Percentiles rank a stretch among this genome's conserved stretches.
These are phyloP conservation scores for Drosophila quadrilineata DNA, from an alignment of 1,140 invertebrate genomes.

Conservation along the genomic window DNA sequence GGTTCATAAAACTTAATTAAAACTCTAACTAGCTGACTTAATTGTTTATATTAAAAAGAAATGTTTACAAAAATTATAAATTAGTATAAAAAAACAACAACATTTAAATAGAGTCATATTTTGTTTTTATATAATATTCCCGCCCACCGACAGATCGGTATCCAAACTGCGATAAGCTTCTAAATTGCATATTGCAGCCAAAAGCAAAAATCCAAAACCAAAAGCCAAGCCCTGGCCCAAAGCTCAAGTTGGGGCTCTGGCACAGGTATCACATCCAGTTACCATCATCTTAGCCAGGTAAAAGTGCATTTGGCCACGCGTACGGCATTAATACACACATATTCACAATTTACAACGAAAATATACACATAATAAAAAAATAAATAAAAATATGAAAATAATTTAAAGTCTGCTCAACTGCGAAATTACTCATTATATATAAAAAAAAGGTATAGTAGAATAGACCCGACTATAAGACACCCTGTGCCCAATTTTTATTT, in stretches of 20 bases:
- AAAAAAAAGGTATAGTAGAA: too few relatives aligned
- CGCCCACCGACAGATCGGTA: slow-evolving; percentile 67
- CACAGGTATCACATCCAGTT: slow-evolving; percentile 31
- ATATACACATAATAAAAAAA: slow-evolving; percentile 2
- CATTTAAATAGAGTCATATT: slow-evolving; percentile 77
- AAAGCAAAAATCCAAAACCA: slow-evolving; percentile 56
- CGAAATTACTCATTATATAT: too few relatives aligned
- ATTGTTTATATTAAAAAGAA: too few relatives aligned
- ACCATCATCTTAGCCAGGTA: slow-evolving; percentile 38
- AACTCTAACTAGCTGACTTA: too few relatives aligned
- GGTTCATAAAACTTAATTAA: too few relatives aligned
- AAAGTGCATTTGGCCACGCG: slow-evolving; percentile 62
- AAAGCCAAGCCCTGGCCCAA: slow-evolving; percentile 50
- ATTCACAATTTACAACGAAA: slow-evolving; percentile 17
- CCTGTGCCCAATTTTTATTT: too few relatives aligned
- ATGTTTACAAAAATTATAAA: background rate
- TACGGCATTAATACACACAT: slow-evolving; percentile 43
- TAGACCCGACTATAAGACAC: too few relatives aligned
- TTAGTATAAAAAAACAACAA: slow-evolving; percentile 12
- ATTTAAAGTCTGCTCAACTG: too few relatives aligned
- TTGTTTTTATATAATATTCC: slow-evolving; percentile 71
- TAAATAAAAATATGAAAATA: too few relatives aligned
- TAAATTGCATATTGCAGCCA: slow-evolving; percentile 73
- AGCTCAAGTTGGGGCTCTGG: too few relatives aligned
- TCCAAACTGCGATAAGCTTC: slow-evolving; percentile 64